phyloP scores from a whole-genome alignment of 2,113 vertebrate genomes.

The Caranx ignobilis region DNA sequence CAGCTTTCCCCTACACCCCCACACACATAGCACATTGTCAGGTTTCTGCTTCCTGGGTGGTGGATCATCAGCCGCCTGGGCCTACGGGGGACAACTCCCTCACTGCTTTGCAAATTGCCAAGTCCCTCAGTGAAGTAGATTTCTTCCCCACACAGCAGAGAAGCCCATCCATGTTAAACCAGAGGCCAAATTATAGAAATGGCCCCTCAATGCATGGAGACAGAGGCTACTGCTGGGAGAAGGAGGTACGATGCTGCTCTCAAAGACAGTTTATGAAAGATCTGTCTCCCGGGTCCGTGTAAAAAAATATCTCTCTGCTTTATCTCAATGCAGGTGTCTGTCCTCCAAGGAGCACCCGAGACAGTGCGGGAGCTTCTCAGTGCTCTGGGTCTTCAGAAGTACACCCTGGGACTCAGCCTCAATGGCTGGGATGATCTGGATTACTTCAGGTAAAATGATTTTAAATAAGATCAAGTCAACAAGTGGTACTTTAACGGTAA shows the following conservation, averaged over 20 bases:
- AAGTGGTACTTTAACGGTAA: background rate
- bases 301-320: constrained; percentile 20
- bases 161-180: constrained; percentile 46
- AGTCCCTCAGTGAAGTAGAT: constrained; percentile 84
- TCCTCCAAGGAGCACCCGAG: constrained; percentile 82
- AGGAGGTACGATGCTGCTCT: constrained; percentile 72
- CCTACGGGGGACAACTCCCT: constrained; percentile 84
- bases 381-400: constrained; percentile 81
- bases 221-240: constrained; percentile 77
- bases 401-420: constrained; percentile 80
- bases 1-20: constrained; percentile 72
- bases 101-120: constrained; percentile 84
- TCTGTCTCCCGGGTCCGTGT: background rate
- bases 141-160: constrained; percentile 62
- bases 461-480: background rate
- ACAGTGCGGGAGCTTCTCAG: constrained; percentile 77
- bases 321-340: constrained; percentile 72
- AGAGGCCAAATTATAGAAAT: constrained; percentile 69
- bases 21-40: constrained; percentile 48
- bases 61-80: constrained; percentile 51
- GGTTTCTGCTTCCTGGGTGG: constrained; percentile 69
- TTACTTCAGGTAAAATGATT: constrained; percentile 82
- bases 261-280: background rate
- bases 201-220: constrained; percentile 66
- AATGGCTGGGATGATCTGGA: constrained; percentile 86